Evolutionary conservation across 35 echinoderm and acorn worm genomes (phyloP).

Genomic region (Diadema setosum): DNA sequence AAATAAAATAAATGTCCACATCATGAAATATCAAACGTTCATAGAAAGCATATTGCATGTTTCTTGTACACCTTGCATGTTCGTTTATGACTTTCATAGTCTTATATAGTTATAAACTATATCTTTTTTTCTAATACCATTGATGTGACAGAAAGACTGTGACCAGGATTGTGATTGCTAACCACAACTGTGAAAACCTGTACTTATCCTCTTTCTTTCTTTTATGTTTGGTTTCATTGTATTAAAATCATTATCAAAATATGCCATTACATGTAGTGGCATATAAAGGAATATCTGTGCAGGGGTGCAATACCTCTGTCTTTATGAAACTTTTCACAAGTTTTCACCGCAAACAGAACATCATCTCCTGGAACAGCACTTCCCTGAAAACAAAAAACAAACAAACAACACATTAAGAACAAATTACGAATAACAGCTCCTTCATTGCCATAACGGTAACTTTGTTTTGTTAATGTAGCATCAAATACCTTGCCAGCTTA

Average conservation of each 20-base stretch:
- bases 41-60: too few species aligned
- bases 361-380: constrained; percentile 62
- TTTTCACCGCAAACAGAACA: constrained; percentile 91
- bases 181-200: too few species aligned
- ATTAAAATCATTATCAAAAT: not conserved
- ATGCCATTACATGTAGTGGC: not conserved
- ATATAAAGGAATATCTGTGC: not conserved
- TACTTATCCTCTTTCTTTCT: too few species aligned
- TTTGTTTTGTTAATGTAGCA: not conserved
- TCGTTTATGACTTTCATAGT: too few species aligned
- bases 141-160: too few species aligned
- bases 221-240: too few species aligned
- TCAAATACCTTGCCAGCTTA: not conserved
- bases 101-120: too few species aligned
- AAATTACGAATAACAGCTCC: not conserved
- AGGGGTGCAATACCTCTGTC: constrained; percentile 67
- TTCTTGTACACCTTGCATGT: too few species aligned
- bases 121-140: too few species aligned
- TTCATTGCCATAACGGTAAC: not conserved
- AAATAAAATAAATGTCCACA: too few species aligned
- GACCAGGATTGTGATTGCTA: too few species aligned
- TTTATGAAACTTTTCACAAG: constrained; percentile 89
- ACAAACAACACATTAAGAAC: not conserved
- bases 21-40: too few species aligned
- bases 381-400: constrained; percentile 47